phyloP scores from a whole-genome alignment of 2,888 invertebrate genomes.

The Agrochola macilenta region DNA sequence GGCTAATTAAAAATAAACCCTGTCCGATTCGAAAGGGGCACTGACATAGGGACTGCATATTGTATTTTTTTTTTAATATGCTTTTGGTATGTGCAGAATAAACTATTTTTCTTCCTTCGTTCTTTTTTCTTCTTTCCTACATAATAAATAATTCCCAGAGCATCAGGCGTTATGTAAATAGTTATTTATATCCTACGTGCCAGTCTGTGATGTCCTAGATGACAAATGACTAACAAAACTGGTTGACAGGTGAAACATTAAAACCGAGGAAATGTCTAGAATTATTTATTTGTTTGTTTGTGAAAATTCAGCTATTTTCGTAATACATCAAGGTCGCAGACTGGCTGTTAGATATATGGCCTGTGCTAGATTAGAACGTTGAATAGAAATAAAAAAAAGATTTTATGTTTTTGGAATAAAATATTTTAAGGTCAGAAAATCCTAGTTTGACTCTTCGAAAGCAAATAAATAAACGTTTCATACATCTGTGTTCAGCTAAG shows the following conservation, averaged over 20 bases:
- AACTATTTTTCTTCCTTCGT: no score
- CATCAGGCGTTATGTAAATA: background rate
- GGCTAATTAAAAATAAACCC: no score
- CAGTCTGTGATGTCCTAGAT: background rate
- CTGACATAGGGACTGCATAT: no score
- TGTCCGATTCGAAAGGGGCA: no score
- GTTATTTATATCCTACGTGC: conserved; percentile 2
- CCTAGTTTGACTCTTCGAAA: conserved; percentile 21
- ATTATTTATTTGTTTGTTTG: conserved; percentile 23
- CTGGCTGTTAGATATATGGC: conserved; percentile 4
- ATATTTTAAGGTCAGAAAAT: conserved; percentile 12
- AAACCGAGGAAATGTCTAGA: conserved; percentile 15
- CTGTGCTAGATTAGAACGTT: background rate
- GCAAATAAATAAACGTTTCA: conserved; percentile 2
- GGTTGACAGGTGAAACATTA: conserved; percentile 6
- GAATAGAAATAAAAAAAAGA: conserved; percentile 11
- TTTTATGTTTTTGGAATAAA: conserved; percentile 17
- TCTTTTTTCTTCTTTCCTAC: no score
- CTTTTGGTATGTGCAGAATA: no score
- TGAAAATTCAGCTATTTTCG: conserved; percentile 5
- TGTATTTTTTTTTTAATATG: no score
- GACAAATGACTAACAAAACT: conserved; percentile 8
- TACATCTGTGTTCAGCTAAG: background rate
- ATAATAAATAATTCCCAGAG: background rate
- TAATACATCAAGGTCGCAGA: background rate